Evolutionary conservation across 2,888 invertebrate genomes (phyloP).

Genomic region (Bombylius discolor): DNA sequence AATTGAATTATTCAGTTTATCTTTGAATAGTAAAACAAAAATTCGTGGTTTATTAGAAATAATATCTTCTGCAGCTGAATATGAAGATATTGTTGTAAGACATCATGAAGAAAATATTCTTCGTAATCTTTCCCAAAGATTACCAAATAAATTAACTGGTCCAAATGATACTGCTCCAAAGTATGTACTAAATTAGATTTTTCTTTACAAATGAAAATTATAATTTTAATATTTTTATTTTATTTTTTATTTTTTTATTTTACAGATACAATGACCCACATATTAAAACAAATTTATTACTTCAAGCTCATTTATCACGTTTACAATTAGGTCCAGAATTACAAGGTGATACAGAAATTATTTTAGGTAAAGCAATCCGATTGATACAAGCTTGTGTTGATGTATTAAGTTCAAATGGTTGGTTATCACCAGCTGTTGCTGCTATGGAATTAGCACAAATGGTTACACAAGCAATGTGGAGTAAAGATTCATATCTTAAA

Average conservation of each 20-base stretch:
- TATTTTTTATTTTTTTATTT: not conserved
- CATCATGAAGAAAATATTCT: conserved; percentile 91
- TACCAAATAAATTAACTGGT: conserved; percentile 49
- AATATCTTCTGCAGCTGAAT: conserved; percentile 95
- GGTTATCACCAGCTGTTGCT: conserved; percentile 95
- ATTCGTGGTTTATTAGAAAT: conserved; percentile 94
- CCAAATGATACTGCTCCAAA: conserved; percentile 52
- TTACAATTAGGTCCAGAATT: conserved; percentile 91
- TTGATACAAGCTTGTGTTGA: conserved; percentile 94
- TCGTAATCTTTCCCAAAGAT: conserved; percentile 39
- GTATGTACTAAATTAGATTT: conserved; percentile 35
- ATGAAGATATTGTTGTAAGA: conserved; percentile 83
- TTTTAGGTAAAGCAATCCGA: conserved; percentile 70
- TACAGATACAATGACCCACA: conserved; percentile 88
- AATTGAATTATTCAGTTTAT: conserved; percentile 95
- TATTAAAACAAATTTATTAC: conserved; percentile 85
- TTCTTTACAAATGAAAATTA: not conserved
- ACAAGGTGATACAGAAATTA: conserved; percentile 87
- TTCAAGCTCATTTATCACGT: conserved; percentile 92
- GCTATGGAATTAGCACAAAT: conserved; percentile 99
- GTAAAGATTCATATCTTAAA: conserved; percentile 91
- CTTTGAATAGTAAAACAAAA: conserved; percentile 93
- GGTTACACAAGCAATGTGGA: conserved; percentile 99
- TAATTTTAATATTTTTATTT: not conserved
- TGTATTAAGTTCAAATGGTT: conserved; percentile 88